Conservation (phyloP, 2,888 invertebrate genomes). For the Proisotoma minuta region DNA sequence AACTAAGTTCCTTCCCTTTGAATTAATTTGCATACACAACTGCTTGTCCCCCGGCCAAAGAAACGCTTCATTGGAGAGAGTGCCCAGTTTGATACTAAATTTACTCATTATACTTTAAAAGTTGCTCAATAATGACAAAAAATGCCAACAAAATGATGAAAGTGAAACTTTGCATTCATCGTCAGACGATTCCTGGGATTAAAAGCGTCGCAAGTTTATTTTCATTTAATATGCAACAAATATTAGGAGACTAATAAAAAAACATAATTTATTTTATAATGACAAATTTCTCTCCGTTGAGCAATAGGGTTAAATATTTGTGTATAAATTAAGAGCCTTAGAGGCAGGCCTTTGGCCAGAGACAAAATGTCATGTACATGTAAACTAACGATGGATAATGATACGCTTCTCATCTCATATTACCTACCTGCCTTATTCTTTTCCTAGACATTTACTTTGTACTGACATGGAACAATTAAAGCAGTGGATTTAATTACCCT, state of each 20-base stretch:
- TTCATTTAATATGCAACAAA: neutral
- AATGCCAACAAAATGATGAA: too few species aligned
- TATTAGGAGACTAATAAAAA: neutral
- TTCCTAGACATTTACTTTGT: too few species aligned
- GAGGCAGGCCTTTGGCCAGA: neutral
- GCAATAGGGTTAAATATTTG: neutral
- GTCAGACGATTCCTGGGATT: too few species aligned
- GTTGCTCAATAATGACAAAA: neutral
- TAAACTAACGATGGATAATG: neutral
- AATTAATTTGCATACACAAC: too few species aligned
- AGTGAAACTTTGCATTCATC: neutral
- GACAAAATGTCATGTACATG: neutral
- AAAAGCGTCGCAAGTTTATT: neutral
- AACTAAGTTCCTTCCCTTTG: neutral
- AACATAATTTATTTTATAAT: constrained; percentile 3
- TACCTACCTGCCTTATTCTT: too few species aligned
- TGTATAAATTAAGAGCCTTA: neutral
- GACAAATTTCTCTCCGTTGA: neutral
- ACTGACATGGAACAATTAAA: too few species aligned
- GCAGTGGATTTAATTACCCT: too few species aligned
- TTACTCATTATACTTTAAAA: neutral
- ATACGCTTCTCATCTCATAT: neutral
- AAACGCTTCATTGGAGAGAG: too few species aligned
- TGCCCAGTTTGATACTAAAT: too few species aligned
- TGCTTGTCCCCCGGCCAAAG: too few species aligned